Conservation (phyloP, 1,140 invertebrate species). For the Mycetomoellerius zeteki region DNA sequence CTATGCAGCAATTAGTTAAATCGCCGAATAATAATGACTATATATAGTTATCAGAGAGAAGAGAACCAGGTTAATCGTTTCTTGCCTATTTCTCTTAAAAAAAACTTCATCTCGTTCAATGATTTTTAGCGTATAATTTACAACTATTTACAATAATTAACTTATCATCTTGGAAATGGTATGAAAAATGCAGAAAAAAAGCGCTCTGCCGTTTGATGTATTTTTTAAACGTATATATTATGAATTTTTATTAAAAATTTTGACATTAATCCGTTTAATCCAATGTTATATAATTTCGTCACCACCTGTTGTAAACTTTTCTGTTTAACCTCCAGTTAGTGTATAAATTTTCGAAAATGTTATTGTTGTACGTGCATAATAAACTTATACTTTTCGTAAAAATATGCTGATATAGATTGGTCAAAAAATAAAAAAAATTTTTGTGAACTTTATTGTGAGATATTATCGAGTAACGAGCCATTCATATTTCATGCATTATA, state of each 20-base stretch:
- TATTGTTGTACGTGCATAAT: slow-evolving; percentile 5
- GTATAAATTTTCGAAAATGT: slow-evolving; percentile 33
- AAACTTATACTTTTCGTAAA: slow-evolving; percentile 6
- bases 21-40: slow-evolving; percentile 53
- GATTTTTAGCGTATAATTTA: slow-evolving; percentile 13
- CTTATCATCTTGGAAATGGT: neutral
- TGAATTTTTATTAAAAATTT: neutral
- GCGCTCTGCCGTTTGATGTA: neutral
- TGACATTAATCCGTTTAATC: neutral
- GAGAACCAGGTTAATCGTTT: slow-evolving; percentile 28
- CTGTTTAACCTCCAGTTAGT: neutral
- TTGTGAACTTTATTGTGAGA: slow-evolving; percentile 18
- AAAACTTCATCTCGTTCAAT: slow-evolving; percentile 32
- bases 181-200: neutral
- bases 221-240: neutral
- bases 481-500: slow-evolving; percentile 6
- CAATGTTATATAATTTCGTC: slow-evolving; percentile 40
- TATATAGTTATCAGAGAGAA: slow-evolving; percentile 15
- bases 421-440: slow-evolving; percentile 17
- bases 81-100: slow-evolving; percentile 39
- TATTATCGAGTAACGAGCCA: slow-evolving; percentile 18
- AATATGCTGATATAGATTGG: neutral
- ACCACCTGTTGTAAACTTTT: neutral
- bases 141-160: slow-evolving; percentile 27
- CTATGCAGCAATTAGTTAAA: slow-evolving; percentile 48